These are phyloP conservation scores for Macrosoma leucophasiata DNA, from an alignment of 2,888 invertebrate genomes.

Conservation along the genomic window DNA sequence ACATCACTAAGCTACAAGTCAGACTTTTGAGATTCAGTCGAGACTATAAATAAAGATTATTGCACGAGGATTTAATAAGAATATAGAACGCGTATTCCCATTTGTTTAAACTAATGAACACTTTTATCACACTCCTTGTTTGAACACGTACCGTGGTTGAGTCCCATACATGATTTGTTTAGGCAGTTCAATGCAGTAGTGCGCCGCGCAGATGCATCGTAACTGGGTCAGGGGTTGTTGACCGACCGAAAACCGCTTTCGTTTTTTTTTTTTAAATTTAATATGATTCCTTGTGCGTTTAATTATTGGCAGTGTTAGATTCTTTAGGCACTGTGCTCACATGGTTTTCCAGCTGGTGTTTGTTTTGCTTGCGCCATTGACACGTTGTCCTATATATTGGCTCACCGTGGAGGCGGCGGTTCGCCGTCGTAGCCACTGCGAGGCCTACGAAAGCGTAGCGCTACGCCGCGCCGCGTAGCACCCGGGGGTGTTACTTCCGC, in stretches of 20 bases:
- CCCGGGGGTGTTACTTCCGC: conserved; percentile 48
- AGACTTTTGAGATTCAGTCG: conserved; percentile 46
- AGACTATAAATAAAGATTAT: conserved; percentile 39
- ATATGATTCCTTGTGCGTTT: conserved; percentile 38
- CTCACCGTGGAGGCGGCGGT: conserved; percentile 47
- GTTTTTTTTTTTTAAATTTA: conserved; percentile 26
- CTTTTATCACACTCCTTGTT: conserved; percentile 51
- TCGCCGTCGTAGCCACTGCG: conserved; percentile 61
- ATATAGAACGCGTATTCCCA: no score
- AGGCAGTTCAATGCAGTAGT: conserved; percentile 46
- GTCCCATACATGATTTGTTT: conserved; percentile 27
- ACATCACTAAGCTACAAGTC: conserved; percentile 11
- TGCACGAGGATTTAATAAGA: conserved; percentile 38
- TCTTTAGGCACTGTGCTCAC: conserved; percentile 38
- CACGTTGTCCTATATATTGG: conserved; percentile 55
- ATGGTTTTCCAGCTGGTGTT: conserved; percentile 31
- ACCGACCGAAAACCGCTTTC: no score
- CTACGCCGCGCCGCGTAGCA: conserved; percentile 47
- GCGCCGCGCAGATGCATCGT: conserved; percentile 56
- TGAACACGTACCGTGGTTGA: conserved; percentile 47
- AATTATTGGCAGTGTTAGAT: conserved; percentile 43
- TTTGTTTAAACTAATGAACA: conserved; percentile 66
- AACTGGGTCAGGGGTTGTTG: conserved; percentile 64
- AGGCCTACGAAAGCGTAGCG: conserved; percentile 70
- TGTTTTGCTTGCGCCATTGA: conserved; percentile 44